phyloP scores from a whole-genome alignment of 2,113 vertebrate species.

The Cyphomyrus plagiostoma region DNA sequence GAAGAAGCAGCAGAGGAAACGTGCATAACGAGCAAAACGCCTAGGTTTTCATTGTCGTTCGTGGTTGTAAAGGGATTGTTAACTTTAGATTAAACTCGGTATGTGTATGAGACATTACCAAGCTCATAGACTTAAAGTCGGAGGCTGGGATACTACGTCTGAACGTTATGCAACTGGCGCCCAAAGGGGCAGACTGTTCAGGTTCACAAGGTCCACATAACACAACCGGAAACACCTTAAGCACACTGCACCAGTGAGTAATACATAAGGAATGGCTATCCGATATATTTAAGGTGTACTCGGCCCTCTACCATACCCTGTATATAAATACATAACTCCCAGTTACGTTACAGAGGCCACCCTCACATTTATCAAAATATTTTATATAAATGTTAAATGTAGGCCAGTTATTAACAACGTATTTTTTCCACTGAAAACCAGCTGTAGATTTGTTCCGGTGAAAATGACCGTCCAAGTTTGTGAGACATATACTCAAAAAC shows the following conservation, averaged over 20 bases:
- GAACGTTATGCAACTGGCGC: background rate
- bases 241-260: background rate
- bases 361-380: background rate
- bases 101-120: background rate
- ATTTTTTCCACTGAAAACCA: background rate
- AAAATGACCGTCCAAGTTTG: background rate
- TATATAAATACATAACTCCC: background rate
- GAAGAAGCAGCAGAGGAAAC: constrained; percentile 29
- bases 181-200: background rate
- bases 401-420: background rate
- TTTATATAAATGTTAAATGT: background rate
- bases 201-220: background rate
- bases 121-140: background rate
- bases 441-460: background rate
- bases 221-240: background rate
- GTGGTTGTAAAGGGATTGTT: background rate
- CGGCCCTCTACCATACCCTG: background rate
- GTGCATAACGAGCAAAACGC: background rate
- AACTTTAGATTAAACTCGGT: background rate
- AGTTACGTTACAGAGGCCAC: background rate
- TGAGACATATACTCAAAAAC: background rate
- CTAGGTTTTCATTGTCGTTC: background rate
- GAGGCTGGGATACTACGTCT: background rate
- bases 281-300: background rate
- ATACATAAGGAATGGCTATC: background rate